Percentiles rank a stretch among this genome's conserved stretches.
These are phyloP conservation scores for Oxytorus armatus DNA, from an alignment of 2,888 invertebrate species.

Conservation along the genomic window DNA sequence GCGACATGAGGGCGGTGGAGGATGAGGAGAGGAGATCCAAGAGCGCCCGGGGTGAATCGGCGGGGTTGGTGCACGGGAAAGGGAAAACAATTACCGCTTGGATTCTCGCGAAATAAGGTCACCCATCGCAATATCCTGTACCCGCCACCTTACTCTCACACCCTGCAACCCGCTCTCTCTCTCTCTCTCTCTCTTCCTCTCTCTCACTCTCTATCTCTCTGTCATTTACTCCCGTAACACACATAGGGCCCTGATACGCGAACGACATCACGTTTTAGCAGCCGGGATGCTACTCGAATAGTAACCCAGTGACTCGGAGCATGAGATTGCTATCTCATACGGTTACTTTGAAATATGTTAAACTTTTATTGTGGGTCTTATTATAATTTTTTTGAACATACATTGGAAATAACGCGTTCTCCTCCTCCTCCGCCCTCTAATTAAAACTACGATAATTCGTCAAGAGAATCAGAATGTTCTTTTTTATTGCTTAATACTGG, in stretches of 20 bases:
- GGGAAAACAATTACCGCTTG: conserved; percentile 73
- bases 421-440: no score
- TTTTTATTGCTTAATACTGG: no score
- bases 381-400: no score
- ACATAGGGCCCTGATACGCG: conserved; percentile 3
- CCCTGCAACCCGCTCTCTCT: conserved; percentile 16
- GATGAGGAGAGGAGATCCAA: conserved; percentile 17
- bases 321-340: no score
- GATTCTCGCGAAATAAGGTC: conserved; percentile 74
- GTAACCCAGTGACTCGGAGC: no score
- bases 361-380: no score
- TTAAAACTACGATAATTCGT: no score
- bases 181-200: conserved; percentile 28
- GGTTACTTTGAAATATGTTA: no score
- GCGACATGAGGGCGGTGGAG: background rate
- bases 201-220: conserved; percentile 23
- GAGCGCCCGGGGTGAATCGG: conserved; percentile 39
- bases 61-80: conserved; percentile 39
- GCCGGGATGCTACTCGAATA: background rate
- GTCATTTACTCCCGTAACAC: conserved; percentile 39
- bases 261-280: conserved; percentile 12
- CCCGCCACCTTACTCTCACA: conserved; percentile 28
- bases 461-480: no score
- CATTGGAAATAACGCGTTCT: no score
- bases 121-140: conserved; percentile 71